Percentiles rank a stretch among this genome's conserved stretches.
Evolutionary conservation across 2,888 invertebrate species (phyloP).

Genomic region (Parnassius apollo): DNA sequence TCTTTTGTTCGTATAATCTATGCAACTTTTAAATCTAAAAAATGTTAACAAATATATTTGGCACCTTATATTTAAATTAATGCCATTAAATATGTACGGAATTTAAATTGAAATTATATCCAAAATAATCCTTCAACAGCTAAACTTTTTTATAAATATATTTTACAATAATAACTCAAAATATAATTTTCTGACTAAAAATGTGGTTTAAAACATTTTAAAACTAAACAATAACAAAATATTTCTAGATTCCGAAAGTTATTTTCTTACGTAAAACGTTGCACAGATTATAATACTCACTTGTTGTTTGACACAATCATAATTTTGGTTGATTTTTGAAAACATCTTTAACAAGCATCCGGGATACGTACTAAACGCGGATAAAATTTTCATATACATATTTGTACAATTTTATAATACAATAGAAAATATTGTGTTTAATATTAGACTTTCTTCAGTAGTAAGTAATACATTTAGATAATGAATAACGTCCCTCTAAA

Average conservation of each 20-base stretch:
- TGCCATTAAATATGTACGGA: too few species aligned
- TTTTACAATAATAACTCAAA: background rate
- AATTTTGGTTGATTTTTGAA: background rate
- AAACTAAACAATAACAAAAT: background rate
- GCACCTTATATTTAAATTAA: slow-evolving; percentile 1
- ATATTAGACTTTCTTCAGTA: background rate
- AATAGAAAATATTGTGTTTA: slow-evolving; percentile 5
- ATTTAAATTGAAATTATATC: too few species aligned
- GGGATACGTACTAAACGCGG: slow-evolving; percentile 4
- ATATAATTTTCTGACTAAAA: background rate
- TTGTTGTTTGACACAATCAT: slow-evolving; percentile 8
- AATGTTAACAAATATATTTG: slow-evolving; percentile 10
- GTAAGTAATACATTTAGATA: slow-evolving; percentile 1
- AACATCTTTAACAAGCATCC: background rate
- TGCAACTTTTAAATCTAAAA: slow-evolving; percentile 24
- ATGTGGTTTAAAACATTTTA: background rate
- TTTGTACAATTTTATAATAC: slow-evolving; percentile 25
- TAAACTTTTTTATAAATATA: too few species aligned
- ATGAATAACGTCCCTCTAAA: background rate
- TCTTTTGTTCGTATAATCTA: slow-evolving; percentile 20
- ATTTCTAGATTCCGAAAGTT: background rate
- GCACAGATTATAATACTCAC: slow-evolving; percentile 21
- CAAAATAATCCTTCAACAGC: too few species aligned
- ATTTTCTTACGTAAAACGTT: background rate
- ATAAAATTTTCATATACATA: slow-evolving; percentile 10